A percentile compares a stretch with the other conserved stretches of the same genome.
Conservation (phyloP, 2,888 invertebrate species). For the Abscondita cerata region DNA sequence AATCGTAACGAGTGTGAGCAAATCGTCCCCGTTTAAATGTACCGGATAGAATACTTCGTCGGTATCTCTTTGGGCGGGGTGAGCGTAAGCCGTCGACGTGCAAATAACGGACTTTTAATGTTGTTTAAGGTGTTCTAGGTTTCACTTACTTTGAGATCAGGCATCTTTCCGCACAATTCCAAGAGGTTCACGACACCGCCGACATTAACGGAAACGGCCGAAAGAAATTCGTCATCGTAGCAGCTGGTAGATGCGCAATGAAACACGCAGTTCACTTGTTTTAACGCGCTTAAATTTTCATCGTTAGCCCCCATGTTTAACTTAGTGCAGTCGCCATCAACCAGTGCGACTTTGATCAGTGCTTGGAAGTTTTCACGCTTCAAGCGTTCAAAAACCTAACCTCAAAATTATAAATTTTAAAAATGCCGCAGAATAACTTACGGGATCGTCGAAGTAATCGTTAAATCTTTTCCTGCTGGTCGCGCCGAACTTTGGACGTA, state of each 20-base stretch:
- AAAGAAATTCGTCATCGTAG: constrained; percentile 74
- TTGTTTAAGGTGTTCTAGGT: neutral
- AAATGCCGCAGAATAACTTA: neutral
- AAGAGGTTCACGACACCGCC: constrained; percentile 70
- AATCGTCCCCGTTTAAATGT: constrained; percentile 59
- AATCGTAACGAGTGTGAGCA: constrained; percentile 46
- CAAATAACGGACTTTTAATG: constrained; percentile 54
- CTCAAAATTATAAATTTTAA: neutral
- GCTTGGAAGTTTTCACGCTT: constrained; percentile 61
- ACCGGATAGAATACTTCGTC: constrained; percentile 59
- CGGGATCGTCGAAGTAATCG: constrained; percentile 58
- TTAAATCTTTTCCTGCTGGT: constrained; percentile 52
- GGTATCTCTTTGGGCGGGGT: constrained; percentile 40
- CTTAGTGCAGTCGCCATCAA: constrained; percentile 47
- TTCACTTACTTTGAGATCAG: constrained; percentile 67
- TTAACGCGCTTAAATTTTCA: too few relatives aligned
- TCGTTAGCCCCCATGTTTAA: too few relatives aligned
- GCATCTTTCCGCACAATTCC: constrained; percentile 69
- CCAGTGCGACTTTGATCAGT: constrained; percentile 63
- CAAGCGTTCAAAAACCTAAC: constrained; percentile 61
- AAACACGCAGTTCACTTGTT: constrained; percentile 70
- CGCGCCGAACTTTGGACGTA: constrained; percentile 51
- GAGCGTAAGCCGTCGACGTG: constrained; percentile 46
- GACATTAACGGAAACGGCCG: constrained; percentile 74
- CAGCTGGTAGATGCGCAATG: constrained; percentile 80